These are phyloP conservation scores for Plectrocnemia conspersa DNA, from an alignment of 1,140 invertebrate genomes.

Conservation along the genomic window DNA sequence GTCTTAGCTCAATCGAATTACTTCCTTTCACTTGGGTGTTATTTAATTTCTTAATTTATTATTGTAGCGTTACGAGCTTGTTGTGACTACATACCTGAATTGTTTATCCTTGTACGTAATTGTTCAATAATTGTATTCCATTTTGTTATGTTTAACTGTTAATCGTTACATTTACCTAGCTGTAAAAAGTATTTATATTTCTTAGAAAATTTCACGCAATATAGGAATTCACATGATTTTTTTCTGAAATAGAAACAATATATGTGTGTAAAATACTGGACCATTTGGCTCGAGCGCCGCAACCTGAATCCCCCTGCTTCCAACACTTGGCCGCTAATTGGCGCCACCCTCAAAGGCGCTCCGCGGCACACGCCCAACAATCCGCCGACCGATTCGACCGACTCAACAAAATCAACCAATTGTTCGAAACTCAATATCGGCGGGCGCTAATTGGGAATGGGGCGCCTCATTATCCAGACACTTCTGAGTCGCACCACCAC, in stretches of 20 bases:
- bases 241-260: too few relatives aligned
- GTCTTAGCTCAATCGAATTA: neutral
- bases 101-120: too few relatives aligned
- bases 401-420: slow-evolving; percentile 6
- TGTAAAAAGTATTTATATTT: neutral
- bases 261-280: too few relatives aligned
- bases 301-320: too few relatives aligned
- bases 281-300: too few relatives aligned
- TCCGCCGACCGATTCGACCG: slow-evolving; percentile 1
- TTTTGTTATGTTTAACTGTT: too few relatives aligned
- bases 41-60: neutral
- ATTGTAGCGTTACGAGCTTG: neutral
- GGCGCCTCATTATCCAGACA: slow-evolving; percentile 3
- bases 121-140: too few relatives aligned
- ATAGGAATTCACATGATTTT: neutral
- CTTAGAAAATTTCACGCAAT: neutral
- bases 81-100: too few relatives aligned
- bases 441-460: slow-evolving; percentile 6
- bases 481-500: neutral
- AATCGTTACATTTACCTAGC: neutral
- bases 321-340: slow-evolving; percentile 2
- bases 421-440: slow-evolving; percentile 5
- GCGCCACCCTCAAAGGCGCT: slow-evolving; percentile 2
- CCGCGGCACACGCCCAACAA: neutral
- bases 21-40: neutral